phyloP scores from a whole-genome alignment of 2,888 invertebrate species.

The Ctenicera cuprea region DNA sequence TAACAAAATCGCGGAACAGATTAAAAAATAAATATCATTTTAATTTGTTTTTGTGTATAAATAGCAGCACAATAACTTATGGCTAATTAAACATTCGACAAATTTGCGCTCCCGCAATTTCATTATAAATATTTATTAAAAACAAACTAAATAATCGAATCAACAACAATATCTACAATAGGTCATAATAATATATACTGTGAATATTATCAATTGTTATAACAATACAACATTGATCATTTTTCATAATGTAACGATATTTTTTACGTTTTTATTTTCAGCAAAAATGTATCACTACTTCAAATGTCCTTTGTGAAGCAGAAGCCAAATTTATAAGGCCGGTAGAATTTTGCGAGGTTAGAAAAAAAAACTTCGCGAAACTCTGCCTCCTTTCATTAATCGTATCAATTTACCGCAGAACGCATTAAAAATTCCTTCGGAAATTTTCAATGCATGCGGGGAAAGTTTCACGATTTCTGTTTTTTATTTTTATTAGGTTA shows the following conservation, averaged over 20 bases:
- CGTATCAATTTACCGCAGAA: neutral
- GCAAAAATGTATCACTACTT: constrained; percentile 71
- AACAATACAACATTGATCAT: constrained; percentile 83
- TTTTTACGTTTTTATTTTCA: constrained; percentile 67
- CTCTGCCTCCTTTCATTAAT: neutral
- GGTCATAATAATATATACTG: constrained; percentile 68
- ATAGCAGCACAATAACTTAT: constrained; percentile 23
- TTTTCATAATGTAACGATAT: constrained; percentile 76
- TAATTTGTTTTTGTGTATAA: constrained; percentile 30
- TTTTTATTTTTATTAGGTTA: constrained; percentile 18
- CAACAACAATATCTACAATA: constrained; percentile 73
- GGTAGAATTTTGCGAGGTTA: neutral
- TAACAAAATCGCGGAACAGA: constrained; percentile 39
- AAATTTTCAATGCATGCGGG: neutral
- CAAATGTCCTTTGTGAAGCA: constrained; percentile 61
- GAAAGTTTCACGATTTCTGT: neutral
- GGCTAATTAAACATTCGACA: constrained; percentile 29
- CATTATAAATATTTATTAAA: constrained; percentile 59
- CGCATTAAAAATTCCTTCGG: constrained; percentile 2
- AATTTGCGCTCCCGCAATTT: constrained; percentile 52
- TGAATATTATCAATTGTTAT: constrained; percentile 72
- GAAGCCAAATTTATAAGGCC: constrained; percentile 59
- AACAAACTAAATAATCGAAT: constrained; percentile 66
- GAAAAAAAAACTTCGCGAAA: neutral
- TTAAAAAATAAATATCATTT: constrained; percentile 29